phyloP scores from a whole-genome alignment of 2,888 invertebrate genomes.

The Sphaerophoria rueppellii region DNA sequence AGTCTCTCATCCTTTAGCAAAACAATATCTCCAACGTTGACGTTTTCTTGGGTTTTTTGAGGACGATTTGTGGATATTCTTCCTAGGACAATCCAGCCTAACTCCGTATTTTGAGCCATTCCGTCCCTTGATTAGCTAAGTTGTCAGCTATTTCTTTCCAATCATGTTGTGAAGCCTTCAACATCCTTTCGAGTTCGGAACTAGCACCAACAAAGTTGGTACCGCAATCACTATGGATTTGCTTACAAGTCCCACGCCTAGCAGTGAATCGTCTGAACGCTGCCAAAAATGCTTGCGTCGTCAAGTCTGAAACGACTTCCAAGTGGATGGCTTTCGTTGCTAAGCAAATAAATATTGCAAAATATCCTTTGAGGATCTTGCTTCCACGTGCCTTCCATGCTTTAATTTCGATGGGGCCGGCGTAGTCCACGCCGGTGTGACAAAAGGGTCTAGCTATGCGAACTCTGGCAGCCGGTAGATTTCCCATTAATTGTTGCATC shows the following conservation, averaged over 20 bases:
- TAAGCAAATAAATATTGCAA: slow-evolving; percentile 74
- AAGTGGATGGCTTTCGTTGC: slow-evolving; percentile 75
- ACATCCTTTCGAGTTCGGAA: slow-evolving; percentile 21
- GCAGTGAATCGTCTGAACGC: slow-evolving; percentile 52
- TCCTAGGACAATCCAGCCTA: too few relatives aligned
- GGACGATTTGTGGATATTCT: too few relatives aligned
- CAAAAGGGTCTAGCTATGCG: slow-evolving; percentile 50
- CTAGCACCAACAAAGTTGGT: slow-evolving; percentile 31
- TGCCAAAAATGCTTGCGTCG: slow-evolving; percentile 70
- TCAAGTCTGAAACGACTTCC: slow-evolving; percentile 74
- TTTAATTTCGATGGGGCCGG: slow-evolving; percentile 65
- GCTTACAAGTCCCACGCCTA: slow-evolving; percentile 11
- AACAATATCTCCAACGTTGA: slow-evolving; percentile 5
- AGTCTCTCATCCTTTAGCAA: slow-evolving; percentile 13
- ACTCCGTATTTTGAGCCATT: too few relatives aligned
- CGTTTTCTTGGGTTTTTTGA: neutral
- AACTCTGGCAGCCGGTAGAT: slow-evolving; percentile 51
- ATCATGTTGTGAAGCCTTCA: neutral
- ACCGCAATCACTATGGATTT: slow-evolving; percentile 31
- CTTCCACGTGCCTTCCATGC: slow-evolving; percentile 62
- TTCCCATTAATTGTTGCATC: slow-evolving; percentile 22
- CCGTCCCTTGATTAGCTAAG: too few relatives aligned
- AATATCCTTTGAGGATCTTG: slow-evolving; percentile 70
- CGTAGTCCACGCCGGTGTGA: slow-evolving; percentile 66
- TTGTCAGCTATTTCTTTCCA: neutral